phyloP scores from a whole-genome alignment of 2,888 invertebrate species.

The Eilema caniola region DNA sequence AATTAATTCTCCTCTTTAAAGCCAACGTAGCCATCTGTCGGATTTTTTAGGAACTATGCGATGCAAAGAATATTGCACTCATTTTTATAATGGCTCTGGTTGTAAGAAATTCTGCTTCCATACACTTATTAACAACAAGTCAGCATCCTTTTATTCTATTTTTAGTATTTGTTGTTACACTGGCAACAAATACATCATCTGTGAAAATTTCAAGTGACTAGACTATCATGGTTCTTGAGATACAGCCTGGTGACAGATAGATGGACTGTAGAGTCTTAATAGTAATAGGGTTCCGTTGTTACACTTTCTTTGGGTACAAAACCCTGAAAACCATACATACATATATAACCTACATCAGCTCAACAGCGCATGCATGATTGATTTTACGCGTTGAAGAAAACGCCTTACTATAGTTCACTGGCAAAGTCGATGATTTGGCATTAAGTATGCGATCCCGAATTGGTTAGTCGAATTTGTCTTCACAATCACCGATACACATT shows the following conservation, averaged over 20 bases:
- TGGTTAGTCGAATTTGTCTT: not conserved
- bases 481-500: not conserved
- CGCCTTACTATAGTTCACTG: not conserved
- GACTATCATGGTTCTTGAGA: no score
- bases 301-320: no score
- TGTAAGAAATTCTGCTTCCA: no score
- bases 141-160: no score
- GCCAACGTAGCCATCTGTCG: not conserved
- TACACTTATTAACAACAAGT: no score
- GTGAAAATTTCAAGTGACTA: no score
- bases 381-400: not conserved
- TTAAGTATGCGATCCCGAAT: not conserved
- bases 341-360: not conserved
- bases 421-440: slow-evolving; percentile 1
- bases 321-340: not conserved
- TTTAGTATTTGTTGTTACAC: no score
- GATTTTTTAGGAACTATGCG: not conserved
- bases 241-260: no score
- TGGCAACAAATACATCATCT: no score
- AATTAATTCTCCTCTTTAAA: not conserved
- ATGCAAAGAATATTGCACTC: not conserved
- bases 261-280: no score
- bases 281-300: no score
- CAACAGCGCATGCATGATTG: not conserved
- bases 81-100: not conserved